phyloP scores from a whole-genome alignment of 2,888 invertebrate genomes.

The Trissonchulus latispiculum region DNA sequence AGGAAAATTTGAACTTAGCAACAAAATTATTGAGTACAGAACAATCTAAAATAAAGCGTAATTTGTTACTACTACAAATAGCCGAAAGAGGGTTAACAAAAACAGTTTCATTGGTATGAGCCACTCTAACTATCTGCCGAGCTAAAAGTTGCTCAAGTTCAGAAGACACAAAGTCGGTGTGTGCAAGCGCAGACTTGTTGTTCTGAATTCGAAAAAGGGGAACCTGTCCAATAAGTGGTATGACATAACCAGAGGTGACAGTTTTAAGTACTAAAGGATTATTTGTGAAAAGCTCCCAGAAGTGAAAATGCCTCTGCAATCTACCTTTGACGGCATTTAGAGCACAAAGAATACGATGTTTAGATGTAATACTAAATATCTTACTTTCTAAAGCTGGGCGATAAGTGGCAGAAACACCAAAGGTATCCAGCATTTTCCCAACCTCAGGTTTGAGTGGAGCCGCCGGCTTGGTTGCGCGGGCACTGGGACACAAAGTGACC shows the following conservation, averaged over 20 bases:
- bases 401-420: too few species aligned
- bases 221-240: not conserved
- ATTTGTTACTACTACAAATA: slow-evolving; percentile 1
- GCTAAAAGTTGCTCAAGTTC: not conserved
- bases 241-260: not conserved
- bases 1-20: slow-evolving; percentile 10
- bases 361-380: not conserved
- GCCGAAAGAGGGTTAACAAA: not conserved
- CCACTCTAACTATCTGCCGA: not conserved
- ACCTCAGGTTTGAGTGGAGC: not conserved
- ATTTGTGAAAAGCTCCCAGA: not conserved
- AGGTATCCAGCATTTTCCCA: too few species aligned
- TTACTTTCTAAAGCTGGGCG: not conserved
- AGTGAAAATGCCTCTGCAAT: not conserved
- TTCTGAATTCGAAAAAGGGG: not conserved
- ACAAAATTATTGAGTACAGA: not conserved
- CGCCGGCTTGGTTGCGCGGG: not conserved
- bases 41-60: slow-evolving; percentile 4
- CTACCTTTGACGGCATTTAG: not conserved
- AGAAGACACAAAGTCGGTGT: not conserved
- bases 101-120: not conserved
- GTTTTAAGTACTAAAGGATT: not conserved
- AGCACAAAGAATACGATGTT: not conserved
- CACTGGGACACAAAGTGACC: slow-evolving; percentile 1
- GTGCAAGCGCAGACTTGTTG: not conserved